Evolutionary conservation across 2,113 vertebrate species (phyloP), one percentile per base, ranked within the genome.

Genomic region (Gopherus flavomarginatus): DNA sequence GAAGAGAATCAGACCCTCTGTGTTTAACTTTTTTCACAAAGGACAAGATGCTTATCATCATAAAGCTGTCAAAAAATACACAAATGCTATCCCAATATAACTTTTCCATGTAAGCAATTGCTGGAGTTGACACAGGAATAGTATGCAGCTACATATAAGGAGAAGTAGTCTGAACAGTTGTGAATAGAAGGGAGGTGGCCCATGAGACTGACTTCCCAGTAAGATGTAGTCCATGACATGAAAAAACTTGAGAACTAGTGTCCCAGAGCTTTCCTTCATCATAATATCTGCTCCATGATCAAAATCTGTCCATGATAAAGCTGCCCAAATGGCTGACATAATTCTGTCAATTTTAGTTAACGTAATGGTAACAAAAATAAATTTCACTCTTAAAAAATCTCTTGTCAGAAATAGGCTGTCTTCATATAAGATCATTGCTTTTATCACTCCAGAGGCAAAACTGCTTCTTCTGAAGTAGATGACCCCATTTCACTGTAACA

Each of bases 401-500:
- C 19, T 91, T 44, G 35, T 78, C 72, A 5, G 3, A 29, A 26
- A 54, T 4, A 65, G 83, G 13, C 13, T 92, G 89, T 85, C 88
- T 88, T 86, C 38, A 16, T 9, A 44, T 52, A 81, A 94, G 38
- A 52, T 86, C 87, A 44, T 62, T 90, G 21, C 54, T 96, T 91
- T 85, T 94, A 83, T 90, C 90, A 95, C 85, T 72, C 6, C 57
- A 54, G 0, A 0, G 44, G 65, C 62, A 87, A 88, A 94, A 65
- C 53, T 90, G 38, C 57, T 85, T 91, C 90, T 96, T 88, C 81
- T 65, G 85, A 53, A 92, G 57, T 35, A 53, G 75, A 38, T 97
- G 96, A 96, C 92, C 95, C 89, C 92, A n/a, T 97, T 96, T 81
- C 87, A 86, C 27, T 27, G 53, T 81, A 90, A 88, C 92, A 97